A percentile compares a stretch with the other conserved stretches of the same genome.
Conservation (phyloP, 2,113 vertebrate genomes). For the Sinocyclocheilus grahami region DNA sequence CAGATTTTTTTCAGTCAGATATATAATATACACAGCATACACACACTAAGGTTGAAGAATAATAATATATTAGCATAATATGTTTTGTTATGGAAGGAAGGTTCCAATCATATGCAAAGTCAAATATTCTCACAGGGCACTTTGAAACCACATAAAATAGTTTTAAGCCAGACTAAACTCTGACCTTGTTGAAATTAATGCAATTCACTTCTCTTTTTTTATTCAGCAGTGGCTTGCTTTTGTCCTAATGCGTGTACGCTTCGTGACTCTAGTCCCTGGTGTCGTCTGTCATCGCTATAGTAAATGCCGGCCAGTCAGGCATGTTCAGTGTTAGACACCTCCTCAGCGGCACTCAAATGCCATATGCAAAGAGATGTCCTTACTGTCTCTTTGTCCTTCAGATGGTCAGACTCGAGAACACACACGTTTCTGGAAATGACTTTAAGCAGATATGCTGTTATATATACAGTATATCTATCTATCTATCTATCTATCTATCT, state of each 20-base stretch:
- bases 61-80: neutral
- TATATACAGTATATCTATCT: too few relatives aligned
- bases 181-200: slow-evolving; percentile 7
- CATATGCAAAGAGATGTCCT: slow-evolving; percentile 46
- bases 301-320: slow-evolving; percentile 40
- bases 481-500: too few relatives aligned
- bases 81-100: neutral
- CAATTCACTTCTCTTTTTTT: neutral
- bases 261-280: slow-evolving; percentile 6
- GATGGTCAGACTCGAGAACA: slow-evolving; percentile 13
- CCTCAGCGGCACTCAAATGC: slow-evolving; percentile 36
- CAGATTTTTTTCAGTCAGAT: neutral
- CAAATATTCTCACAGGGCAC: neutral
- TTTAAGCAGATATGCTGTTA: neutral
- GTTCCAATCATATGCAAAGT: slow-evolving; percentile 7
- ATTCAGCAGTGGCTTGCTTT: neutral
- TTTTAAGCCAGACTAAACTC: slow-evolving; percentile 3
- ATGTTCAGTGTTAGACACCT: slow-evolving; percentile 38
- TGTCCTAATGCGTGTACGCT: slow-evolving; percentile 21
- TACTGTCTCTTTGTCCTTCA: slow-evolving; percentile 37
- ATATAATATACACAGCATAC: neutral
- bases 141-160: neutral
- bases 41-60: neutral
- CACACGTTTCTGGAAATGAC: neutral
- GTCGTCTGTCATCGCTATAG: slow-evolving; percentile 32